Conservation (phyloP, 2,113 vertebrate genomes). For the Nyctereutes procyonoides region DNA sequence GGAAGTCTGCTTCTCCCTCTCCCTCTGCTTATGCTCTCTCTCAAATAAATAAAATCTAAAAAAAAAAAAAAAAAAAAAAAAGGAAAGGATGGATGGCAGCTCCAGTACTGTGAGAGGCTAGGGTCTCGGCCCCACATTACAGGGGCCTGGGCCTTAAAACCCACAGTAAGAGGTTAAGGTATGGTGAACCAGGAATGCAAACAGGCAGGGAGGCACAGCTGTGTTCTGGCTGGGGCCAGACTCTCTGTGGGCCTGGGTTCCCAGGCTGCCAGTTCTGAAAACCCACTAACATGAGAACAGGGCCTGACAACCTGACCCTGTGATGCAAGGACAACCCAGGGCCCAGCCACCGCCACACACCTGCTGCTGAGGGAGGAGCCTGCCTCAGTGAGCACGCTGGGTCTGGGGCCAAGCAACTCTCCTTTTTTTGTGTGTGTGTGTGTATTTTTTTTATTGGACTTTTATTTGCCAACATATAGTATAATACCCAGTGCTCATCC, state of each 20-base stretch:
- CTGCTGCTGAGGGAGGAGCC: neutral
- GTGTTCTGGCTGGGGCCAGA: neutral
- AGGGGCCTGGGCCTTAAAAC: neutral
- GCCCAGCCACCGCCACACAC: accelerated
- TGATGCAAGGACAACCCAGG: too few species aligned
- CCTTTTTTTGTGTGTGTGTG: too few species aligned
- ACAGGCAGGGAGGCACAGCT: too few species aligned
- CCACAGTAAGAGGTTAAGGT: neutral
- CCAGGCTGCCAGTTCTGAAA: neutral
- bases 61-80: neutral
- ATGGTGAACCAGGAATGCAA: neutral
- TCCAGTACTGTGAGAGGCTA: neutral
- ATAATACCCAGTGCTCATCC: too few species aligned
- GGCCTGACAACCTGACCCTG: neutral
- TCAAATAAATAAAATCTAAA: too few species aligned
- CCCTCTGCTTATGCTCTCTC: too few species aligned
- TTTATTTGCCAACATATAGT: too few species aligned
- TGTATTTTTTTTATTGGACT: too few species aligned
- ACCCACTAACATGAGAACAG: neutral
- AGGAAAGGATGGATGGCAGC: neutral
- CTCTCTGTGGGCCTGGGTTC: neutral
- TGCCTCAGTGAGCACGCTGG: neutral
- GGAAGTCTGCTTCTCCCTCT: too few species aligned
- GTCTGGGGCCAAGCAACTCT: neutral
- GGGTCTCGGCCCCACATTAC: neutral